Base-by-base conservation (phyloP, 2,888 invertebrate genomes). In the Gastrophysa polygoni region DNA sequence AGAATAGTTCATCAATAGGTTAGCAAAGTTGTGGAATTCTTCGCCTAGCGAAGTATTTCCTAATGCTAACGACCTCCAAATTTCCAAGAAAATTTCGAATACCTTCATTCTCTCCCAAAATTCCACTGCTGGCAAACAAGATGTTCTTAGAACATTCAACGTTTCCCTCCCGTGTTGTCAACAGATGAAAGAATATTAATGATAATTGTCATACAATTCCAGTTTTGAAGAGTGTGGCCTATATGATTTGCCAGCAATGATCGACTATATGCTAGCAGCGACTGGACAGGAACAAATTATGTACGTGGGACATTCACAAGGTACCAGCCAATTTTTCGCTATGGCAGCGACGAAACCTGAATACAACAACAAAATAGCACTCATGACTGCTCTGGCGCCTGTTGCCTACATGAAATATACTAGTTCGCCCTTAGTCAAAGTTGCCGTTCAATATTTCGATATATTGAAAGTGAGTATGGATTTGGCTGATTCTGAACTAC, bases 261-360 rank as follows among this genome's bases (percentile, higher is more conserved):
- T 96, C 50, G 90, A 95, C 75, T 87, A 89, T 73, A 84, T 89
- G 17, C 78, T 89, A 1, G 70, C 76, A 0, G 57, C 69, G 1
- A 90, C 92, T 0, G 84, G 85, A 0, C 82, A 84, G 20, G 66
- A 84, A 0, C 60, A 56, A 28, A 82, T 87, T 50, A 89, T 89
- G 71, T 94, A 93, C 75, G 81, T 92, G 0, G 95, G 94, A 0
- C 92, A 93, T 76, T 94, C 92, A 0, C 88, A 88, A 78, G 93
- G 93, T 1, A 87, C 89, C 0, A 88, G 89, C 0, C 73, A 83
- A 1, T 89, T 89, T 75, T 90, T 86, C 73, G 88, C 89, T 0
- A 85, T 90, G 87, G 82, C 83, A 14, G 85, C 88, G 0, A 82
- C 87, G 57, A 80, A 82, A 14, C 88, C 90, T 0, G 85, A 86